Base-by-base conservation (phyloP, 2,113 vertebrate species). In the Sebastes fasciatus region DNA sequence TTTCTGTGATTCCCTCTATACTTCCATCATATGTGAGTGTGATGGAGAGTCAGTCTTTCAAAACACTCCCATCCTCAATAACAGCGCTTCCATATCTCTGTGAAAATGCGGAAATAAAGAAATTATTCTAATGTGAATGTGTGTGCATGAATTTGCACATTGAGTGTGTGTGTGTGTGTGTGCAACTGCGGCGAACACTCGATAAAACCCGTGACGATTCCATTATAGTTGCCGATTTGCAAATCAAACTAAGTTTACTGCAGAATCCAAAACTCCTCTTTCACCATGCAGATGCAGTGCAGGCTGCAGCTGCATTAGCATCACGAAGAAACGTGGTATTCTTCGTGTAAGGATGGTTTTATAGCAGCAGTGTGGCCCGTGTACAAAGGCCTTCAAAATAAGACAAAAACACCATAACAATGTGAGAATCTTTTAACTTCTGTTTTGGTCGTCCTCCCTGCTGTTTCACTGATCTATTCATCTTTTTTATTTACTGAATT, bases 111-210 rank as follows among this genome's bases (percentile, higher is more conserved):
- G 8, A 74, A 48, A 80, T 54, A 55, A 80, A 80, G 70, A 83
- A 79, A 82, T 89, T 77, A 88, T 82, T 86, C 75, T 79, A 77
- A 88, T 83, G 61, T 19, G 49, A 73, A 43, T 21, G 65, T 52
- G 58, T 60, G 48, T 57, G 70, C 48, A 68, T 82, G 76, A 63
- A 82, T 86, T 77, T 46, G 67, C 76, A 26, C 26, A 26, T 26
- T 45, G 26, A 26, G 26, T 26, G 26, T 26, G 26, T 26, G 26
- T 26, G 26, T 26, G 26, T 26, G 26, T 26, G 26, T 26, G 79
- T 54, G 74, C 65, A 68, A 66, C 68, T 48, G 17, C 73, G 17
- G 67, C 49, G 46, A 80, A 51, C 49, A 5, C 72, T 71, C 34
- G 54, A 77, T 62, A 64, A 52, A 26, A 77, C 65, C 51, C 69